Base-by-base conservation (phyloP, 37 sponge, comb jelly and placozoan species). In the Halisarca cf. caerulea region DNA sequence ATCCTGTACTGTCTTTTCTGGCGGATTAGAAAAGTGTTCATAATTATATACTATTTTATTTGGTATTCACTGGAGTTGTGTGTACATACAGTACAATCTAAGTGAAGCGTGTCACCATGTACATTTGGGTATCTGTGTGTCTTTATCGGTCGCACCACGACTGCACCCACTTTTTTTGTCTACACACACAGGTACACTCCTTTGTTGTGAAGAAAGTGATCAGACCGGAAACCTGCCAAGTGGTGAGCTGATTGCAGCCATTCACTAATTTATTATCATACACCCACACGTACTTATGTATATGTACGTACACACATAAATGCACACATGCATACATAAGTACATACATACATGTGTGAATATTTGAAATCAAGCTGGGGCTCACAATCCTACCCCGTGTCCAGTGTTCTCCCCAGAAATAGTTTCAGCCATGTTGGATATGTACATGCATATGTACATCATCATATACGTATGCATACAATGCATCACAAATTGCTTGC, bases 171-270 rank as follows among this genome's bases (percentile, higher is more conserved):
- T 73, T 42, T 20, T 6, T 73, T 7, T 30, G 17, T 41, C 15
- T 74, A 17, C 25, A 21, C 1, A 32, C 37, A 0, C 44, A 92
- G 93, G 71, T 21, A 28, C 93, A 92, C 69, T 70, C 81, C 37
- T 93, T 93, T 82, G 83, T 93, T 35, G 74, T 69, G 51, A 93
- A 93, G 90, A 93, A 90, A 25, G 47, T 82, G 2, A 61, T 93
- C 57, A 93, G 86, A 62, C 44, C 89, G 28, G 93, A 89, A 62
- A 84, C 70, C 28, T 93, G 93, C 41, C 82, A 89, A 75, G 90
- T 93, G 81, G 93, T 93, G 69, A 93, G 93, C 84, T 3, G 9
- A 40, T 47, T n/a, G n/a, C n/a, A n/a, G n/a, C n/a, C n/a, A n/a
- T n/a, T n/a, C n/a, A n/a, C n/a, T n/a, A n/a, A n/a, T n/a, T n/a